Conservation (phyloP, 2,888 invertebrate genomes). For the Ecdyonurus torrentis region DNA sequence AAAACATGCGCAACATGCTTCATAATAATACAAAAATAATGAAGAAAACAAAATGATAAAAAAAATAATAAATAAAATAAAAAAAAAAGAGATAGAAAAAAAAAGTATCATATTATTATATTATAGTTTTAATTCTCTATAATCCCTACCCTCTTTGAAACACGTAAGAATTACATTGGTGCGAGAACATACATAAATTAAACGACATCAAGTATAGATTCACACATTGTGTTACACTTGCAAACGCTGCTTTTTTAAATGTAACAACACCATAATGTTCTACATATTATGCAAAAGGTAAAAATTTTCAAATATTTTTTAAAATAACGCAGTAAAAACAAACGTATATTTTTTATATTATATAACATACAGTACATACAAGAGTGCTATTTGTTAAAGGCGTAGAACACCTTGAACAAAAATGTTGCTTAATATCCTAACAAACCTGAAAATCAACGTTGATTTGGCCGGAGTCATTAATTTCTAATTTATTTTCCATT, state of each 20-base stretch:
- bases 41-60: slow-evolving; percentile 1
- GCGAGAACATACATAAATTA: neutral
- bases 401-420: too few species aligned
- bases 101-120: neutral
- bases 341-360: too few species aligned
- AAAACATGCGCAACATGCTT: slow-evolving; percentile 35
- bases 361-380: neutral
- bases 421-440: too few species aligned
- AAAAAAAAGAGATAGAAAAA: neutral
- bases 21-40: slow-evolving; percentile 9
- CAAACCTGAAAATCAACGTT: too few species aligned
- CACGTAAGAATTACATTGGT: neutral
- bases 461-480: too few species aligned
- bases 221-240: slow-evolving; percentile 1
- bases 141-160: neutral
- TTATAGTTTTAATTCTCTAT: neutral
- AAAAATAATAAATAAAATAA: neutral
- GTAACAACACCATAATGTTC: too few species aligned
- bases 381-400: too few species aligned
- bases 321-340: too few species aligned
- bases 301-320: too few species aligned
- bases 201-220: neutral
- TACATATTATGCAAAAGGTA: too few species aligned
- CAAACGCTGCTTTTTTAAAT: too few species aligned
- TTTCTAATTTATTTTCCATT: too few species aligned